Conservation (phyloP, 2,888 invertebrate genomes). For the Macrosoma leucophasiata region DNA sequence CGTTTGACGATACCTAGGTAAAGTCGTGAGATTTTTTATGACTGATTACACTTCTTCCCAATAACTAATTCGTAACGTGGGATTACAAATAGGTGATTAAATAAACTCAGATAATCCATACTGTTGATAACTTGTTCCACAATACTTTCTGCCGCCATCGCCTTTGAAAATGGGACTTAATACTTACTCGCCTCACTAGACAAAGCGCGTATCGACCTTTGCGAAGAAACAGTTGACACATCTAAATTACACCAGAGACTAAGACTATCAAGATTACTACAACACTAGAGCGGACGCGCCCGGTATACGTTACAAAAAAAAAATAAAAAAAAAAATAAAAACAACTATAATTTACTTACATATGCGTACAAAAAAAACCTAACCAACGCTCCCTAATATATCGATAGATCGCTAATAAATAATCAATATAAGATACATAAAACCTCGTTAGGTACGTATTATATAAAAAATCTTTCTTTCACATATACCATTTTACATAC, state of each 20-base stretch:
- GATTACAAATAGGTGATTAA: no score
- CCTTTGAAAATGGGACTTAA: no score
- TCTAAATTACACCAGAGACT: slow-evolving; percentile 50
- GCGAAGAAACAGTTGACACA: no score
- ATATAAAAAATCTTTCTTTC: slow-evolving; percentile 56
- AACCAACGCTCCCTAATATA: slow-evolving; percentile 52
- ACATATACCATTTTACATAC: slow-evolving; percentile 52
- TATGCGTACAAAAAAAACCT: slow-evolving; percentile 71
- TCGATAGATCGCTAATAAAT: slow-evolving; percentile 60
- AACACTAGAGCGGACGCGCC: slow-evolving; percentile 38
- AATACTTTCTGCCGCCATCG: no score
- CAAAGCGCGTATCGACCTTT: no score
- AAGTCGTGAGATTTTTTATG: no score
- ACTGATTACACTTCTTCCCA: no score
- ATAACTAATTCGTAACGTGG: no score
- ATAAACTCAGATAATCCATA: no score
- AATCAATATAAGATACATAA: slow-evolving; percentile 62
- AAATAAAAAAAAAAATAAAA: slow-evolving; percentile 65
- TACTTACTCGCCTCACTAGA: no score
- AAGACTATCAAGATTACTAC: slow-evolving; percentile 49
- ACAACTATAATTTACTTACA: slow-evolving; percentile 73
- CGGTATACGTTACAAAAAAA: slow-evolving; percentile 47
- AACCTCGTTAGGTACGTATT: slow-evolving; percentile 66
- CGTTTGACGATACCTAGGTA: no score
- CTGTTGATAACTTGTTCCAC: no score